Evolutionary conservation across 2,113 vertebrate genomes (phyloP).

Genomic region (Columba livia): DNA sequence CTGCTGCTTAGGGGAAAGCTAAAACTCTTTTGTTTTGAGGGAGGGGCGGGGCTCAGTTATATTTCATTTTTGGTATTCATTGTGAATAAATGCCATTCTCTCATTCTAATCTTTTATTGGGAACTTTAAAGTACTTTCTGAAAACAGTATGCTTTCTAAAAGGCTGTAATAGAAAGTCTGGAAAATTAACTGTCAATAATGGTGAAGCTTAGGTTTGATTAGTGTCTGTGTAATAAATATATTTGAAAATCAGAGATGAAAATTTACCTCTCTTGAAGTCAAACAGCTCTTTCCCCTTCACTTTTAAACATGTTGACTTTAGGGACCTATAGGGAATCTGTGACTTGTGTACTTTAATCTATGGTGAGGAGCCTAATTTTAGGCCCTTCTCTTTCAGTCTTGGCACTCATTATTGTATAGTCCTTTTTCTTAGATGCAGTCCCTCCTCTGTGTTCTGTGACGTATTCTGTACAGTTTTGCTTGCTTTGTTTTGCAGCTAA

Average conservation of each 20-base stretch:
- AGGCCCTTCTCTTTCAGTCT: not conserved
- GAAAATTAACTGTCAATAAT: not conserved
- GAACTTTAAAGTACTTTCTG: not conserved
- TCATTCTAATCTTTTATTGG: not conserved
- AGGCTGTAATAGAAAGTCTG: not conserved
- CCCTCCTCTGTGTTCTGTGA: not conserved
- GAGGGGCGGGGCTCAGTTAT: not conserved
- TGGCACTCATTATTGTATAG: not conserved
- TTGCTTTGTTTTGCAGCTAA: slow-evolving; percentile 12
- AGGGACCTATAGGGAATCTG: not conserved
- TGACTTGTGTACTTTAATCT: not conserved
- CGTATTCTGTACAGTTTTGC: not conserved
- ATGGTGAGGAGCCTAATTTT: not conserved
- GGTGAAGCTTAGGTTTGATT: not conserved
- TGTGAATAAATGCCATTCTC: not conserved
- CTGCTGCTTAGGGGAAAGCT: not conserved
- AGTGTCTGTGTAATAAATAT: not conserved
- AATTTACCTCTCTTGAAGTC: not conserved
- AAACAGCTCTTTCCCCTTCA: fast-evolving
- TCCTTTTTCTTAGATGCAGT: not conserved
- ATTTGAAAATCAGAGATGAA: not conserved
- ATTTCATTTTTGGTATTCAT: not conserved
- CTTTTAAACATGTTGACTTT: not conserved
- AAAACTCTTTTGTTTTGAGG: not conserved
- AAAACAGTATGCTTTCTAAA: not conserved